A percentile compares a stretch with the other conserved stretches of the same genome.
These are phyloP conservation scores for Casuarius casuarius DNA, from an alignment of 2,113 vertebrate species.

Conservation along the genomic window DNA sequence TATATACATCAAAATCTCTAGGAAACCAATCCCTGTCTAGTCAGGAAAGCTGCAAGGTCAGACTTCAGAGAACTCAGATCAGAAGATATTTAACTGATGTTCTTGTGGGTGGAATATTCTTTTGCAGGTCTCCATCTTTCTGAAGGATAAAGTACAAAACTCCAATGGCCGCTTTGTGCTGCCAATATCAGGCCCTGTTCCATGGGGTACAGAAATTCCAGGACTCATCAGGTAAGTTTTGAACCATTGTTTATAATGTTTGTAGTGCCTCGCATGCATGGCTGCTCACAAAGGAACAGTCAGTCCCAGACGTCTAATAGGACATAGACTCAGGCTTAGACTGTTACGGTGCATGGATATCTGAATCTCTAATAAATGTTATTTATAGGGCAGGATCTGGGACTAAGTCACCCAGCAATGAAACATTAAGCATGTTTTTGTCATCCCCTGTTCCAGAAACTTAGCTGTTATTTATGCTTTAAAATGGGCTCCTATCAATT, in stretches of 20 bases:
- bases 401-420: not conserved
- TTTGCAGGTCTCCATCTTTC: conserved; percentile 94
- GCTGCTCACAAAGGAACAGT: not conserved
- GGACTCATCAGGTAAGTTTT: conserved; percentile 89
- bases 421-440: not conserved
- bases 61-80: not conserved
- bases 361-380: not conserved
- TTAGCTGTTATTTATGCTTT: not conserved
- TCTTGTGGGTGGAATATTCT: not conserved
- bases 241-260: not conserved
- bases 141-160: conserved; percentile 98
- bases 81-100: accelerated
- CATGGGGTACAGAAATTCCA: conserved; percentile 90
- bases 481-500: not conserved
- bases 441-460: not conserved
- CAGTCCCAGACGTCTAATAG: not conserved
- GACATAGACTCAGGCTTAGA: not conserved
- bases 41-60: not conserved
- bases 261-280: not conserved
- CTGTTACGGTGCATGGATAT: not conserved
- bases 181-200: conserved; percentile 90
- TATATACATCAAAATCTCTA: not conserved
- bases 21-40: not conserved
- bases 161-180: conserved; percentile 95
- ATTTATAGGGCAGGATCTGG: not conserved